Evolutionary conservation across 1,140 invertebrate species (phyloP), one percentile per base, ranked within the genome.

Genomic region (Aleiodes sp.): DNA sequence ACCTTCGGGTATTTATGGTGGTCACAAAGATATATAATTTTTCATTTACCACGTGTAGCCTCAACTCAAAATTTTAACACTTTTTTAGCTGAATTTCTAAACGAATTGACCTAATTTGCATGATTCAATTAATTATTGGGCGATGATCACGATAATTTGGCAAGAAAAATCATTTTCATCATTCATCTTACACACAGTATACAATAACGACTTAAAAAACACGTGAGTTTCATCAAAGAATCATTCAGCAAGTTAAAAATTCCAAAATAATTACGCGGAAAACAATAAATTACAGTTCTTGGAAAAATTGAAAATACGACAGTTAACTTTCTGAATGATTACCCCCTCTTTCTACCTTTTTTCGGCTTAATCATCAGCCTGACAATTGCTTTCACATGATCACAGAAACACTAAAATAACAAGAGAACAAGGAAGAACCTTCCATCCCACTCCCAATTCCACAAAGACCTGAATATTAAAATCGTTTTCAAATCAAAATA

Each of bases 351-450:
- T 52, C 46, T 16, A 24, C 46, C 14, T 52, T n/a, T n/a, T n/a
- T n/a, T 21, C 46, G 46, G 46, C 46, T 52, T 52, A 26, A 21
- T 52, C 46, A 52, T 24, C 46, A 52, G 46, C n/a, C n/a, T n/a
- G n/a, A n/a, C n/a, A n/a, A n/a, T n/a, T n/a, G n/a, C 46, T 52
- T 52, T 21, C 21, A 52, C 46, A 52, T 24, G 26, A 14, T 46
- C 43, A 46, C 46, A 52, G 16, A 24, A 52, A 52, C 46, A 52
- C 26, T 1, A 16, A 52, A 24, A 52, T 21, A 52, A 16, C 21
- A 24, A n/a, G n/a, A n/a, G n/a, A n/a, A n/a, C n/a, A 19, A 52
- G 21, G 26, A 16, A 24, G 16, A 8, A 52, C 46, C 46, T n/a
- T n/a, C n/a, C 10, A 52, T 52, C 46, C 46, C 21, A 24, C 21